phyloP scores from a whole-genome alignment of 2,113 vertebrate genomes.

The Thamnaconus septentrionalis region DNA sequence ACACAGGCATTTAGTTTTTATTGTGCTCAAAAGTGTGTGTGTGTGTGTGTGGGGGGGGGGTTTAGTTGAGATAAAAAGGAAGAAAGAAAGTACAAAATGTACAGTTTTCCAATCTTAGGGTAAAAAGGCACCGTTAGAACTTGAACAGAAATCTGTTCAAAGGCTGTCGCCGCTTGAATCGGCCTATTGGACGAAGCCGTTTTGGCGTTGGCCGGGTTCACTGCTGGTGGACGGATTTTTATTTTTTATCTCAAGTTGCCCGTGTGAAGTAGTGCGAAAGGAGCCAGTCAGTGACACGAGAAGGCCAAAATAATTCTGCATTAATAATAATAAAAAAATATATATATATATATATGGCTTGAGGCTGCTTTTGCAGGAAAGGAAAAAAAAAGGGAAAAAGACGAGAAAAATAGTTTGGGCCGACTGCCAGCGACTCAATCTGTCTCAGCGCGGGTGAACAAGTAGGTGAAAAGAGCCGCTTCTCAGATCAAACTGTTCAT shows the following conservation, averaged over 20 bases:
- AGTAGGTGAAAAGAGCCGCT: conserved; percentile 36
- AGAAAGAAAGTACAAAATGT: conserved; percentile 30
- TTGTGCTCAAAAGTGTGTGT: conserved; percentile 36
- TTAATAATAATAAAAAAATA: no score
- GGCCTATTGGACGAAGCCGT: no score
- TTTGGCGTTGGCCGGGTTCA: no score
- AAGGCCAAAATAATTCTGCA: conserved; percentile 1
- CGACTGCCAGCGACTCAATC: conserved; percentile 35
- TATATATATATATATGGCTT: not conserved
- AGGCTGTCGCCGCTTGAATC: no score
- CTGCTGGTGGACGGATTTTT: conserved; percentile 34
- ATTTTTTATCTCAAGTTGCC: no score
- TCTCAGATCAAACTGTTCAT: conserved; percentile 54
- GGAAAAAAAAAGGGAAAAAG: not conserved
- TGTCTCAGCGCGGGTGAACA: conserved; percentile 36
- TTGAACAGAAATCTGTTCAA: no score
- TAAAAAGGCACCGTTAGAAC: no score
- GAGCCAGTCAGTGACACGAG: conserved; percentile 9
- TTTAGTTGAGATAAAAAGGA: conserved; percentile 23
- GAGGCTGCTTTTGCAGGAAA: not conserved
- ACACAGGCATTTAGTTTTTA: conserved; percentile 32
- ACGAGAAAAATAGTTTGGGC: not conserved
- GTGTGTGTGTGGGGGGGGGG: not conserved
- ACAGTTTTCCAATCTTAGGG: no score
- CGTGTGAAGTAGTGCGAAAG: not conserved